A percentile compares a stretch with the other conserved stretches of the same genome.
phyloP scores from a whole-genome alignment of 2,888 invertebrate genomes.

The Apamea crenata region DNA sequence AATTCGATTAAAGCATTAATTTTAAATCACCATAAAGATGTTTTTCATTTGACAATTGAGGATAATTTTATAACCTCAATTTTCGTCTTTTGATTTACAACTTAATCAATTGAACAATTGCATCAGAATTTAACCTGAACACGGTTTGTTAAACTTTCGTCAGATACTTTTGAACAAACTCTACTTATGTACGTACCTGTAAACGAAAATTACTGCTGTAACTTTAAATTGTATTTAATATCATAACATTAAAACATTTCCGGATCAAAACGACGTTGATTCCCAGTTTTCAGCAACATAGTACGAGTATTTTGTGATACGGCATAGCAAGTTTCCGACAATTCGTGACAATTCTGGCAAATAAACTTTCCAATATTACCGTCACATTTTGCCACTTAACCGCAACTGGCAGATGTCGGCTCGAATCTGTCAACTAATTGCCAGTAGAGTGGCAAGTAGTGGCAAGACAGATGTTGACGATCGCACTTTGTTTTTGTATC shows the following conservation, averaged over 20 bases:
- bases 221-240: neutral
- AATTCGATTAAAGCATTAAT: neutral
- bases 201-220: neutral
- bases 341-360: conserved; percentile 45
- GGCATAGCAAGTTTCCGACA: conserved; percentile 29
- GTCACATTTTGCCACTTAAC: conserved; percentile 50
- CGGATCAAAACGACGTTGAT: neutral
- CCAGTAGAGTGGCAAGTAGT: conserved; percentile 49
- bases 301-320: conserved; percentile 19
- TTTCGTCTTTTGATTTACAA: neutral
- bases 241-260: neutral
- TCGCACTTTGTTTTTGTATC: conserved; percentile 21
- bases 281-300: conserved; percentile 7
- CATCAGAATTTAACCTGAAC: neutral
- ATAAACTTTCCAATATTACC: conserved; percentile 45
- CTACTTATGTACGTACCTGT: too few species aligned
- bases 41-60: neutral
- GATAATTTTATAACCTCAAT: neutral
- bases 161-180: neutral
- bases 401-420: conserved; percentile 54
- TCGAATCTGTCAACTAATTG: conserved; percentile 58
- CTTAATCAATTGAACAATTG: neutral
- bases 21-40: neutral
- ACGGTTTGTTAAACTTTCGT: neutral
- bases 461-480: conserved; percentile 38